Conservation (phyloP, 2,888 invertebrate genomes). For the Drosophila gaucha region DNA sequence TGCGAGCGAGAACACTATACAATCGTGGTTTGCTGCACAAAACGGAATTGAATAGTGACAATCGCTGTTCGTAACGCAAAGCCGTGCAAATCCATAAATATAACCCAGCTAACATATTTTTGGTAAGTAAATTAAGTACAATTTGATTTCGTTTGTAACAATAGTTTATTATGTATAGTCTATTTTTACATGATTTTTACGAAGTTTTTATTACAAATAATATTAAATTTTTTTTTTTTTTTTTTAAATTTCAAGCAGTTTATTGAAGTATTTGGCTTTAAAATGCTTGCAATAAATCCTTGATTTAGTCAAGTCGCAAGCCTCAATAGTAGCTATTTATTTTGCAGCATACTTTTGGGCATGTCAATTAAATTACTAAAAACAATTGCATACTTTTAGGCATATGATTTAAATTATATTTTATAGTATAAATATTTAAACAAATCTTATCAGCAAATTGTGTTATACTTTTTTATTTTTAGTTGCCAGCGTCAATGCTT, state of each 20-base stretch:
- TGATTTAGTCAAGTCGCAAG: conserved; percentile 2
- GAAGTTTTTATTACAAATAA: too few species aligned
- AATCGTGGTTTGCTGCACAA: background rate
- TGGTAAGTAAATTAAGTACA: background rate
- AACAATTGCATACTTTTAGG: background rate
- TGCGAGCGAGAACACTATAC: conserved; percentile 17
- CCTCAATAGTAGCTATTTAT: background rate
- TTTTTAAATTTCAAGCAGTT: too few species aligned
- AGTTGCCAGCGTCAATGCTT: background rate
- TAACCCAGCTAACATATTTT: background rate
- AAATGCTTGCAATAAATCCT: too few species aligned
- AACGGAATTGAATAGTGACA: background rate
- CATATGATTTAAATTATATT: background rate
- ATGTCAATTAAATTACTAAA: background rate
- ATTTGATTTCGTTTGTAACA: too few species aligned
- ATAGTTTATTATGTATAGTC: too few species aligned
- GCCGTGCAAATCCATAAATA: background rate
- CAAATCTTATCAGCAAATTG: background rate
- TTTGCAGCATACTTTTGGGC: background rate
- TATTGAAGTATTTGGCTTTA: too few species aligned
- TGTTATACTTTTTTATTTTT: background rate
- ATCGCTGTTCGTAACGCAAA: too few species aligned
- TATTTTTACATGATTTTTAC: too few species aligned
- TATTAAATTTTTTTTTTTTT: too few species aligned
- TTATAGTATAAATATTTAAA: background rate